Evolutionary conservation across 2,888 invertebrate genomes (phyloP).

Genomic region (Melanostoma scalare): DNA sequence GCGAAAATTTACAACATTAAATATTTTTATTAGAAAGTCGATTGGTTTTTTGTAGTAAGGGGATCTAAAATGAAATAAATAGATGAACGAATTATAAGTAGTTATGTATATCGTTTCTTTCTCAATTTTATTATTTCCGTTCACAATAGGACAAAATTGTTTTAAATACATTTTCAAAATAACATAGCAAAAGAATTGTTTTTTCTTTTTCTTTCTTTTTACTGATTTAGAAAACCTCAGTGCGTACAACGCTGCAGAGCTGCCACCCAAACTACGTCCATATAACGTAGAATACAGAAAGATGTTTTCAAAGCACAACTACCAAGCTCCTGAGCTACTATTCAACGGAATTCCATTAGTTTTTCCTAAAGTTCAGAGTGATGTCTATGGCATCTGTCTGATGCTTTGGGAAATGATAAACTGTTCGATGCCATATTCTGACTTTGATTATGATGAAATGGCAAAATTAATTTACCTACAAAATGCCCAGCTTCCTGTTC

Average conservation of each 20-base stretch:
- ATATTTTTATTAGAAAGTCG: too few species aligned
- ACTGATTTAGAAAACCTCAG: conserved; percentile 12
- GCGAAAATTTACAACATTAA: too few species aligned
- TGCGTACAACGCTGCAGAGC: not conserved
- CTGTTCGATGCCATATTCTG: conserved; percentile 44
- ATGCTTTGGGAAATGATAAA: conserved; percentile 66
- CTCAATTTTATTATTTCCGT: too few species aligned
- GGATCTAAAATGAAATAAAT: too few species aligned
- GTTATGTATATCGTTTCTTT: too few species aligned
- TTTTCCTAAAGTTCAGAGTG: conserved; percentile 56
- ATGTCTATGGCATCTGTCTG: conserved; percentile 61
- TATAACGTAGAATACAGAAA: conserved; percentile 53
- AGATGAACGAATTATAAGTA: too few species aligned
- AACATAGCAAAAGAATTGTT: too few species aligned
- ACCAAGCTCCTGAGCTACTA: conserved; percentile 64
- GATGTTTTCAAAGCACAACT: conserved; percentile 57
- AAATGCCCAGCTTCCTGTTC: conserved; percentile 15
- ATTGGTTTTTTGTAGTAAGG: too few species aligned
- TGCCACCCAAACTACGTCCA: conserved; percentile 51
- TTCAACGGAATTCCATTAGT: conserved; percentile 49
- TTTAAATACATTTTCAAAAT: not conserved
- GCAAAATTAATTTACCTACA: conserved; percentile 30
- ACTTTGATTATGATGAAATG: conserved; percentile 51
- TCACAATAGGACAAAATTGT: too few species aligned
- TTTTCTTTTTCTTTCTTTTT: not conserved